Evolutionary conservation across 2,888 invertebrate species (phyloP).

Genomic region (Leptopilina syphax): DNA sequence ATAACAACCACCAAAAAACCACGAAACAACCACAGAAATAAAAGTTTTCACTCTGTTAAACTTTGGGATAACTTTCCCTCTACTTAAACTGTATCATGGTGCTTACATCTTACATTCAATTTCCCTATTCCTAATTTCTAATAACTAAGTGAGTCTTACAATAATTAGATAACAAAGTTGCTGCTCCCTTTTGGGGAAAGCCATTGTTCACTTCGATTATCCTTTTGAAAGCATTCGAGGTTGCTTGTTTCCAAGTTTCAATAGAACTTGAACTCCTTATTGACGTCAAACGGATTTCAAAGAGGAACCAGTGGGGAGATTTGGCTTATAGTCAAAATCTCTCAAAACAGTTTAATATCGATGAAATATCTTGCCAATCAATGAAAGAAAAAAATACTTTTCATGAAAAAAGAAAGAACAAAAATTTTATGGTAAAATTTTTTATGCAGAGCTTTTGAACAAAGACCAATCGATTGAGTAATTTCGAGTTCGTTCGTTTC

Average conservation of each 20-base stretch:
- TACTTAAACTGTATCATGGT: neutral
- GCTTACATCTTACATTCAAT: neutral
- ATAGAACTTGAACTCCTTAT: constrained; percentile 22
- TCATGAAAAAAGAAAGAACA: neutral
- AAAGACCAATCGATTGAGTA: constrained; percentile 24
- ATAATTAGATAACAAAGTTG: constrained; percentile 17
- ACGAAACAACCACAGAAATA: no score
- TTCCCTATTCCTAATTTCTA: constrained; percentile 1
- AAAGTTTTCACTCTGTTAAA: neutral
- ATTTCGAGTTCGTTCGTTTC: constrained; percentile 24
- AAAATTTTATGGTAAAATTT: neutral
- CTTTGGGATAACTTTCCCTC: neutral
- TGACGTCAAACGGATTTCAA: constrained; percentile 1
- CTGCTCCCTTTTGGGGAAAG: neutral
- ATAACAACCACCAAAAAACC: no score
- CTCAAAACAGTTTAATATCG: neutral
- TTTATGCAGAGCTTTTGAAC: constrained; percentile 18
- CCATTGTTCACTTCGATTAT: constrained; percentile 18
- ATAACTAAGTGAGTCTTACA: constrained; percentile 12
- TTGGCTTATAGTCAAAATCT: neutral
- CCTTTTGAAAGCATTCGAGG: constrained; percentile 23
- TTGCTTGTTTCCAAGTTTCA: constrained; percentile 26
- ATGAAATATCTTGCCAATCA: neutral
- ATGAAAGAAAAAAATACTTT: neutral
- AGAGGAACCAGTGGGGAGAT: neutral